phyloP scores from a whole-genome alignment of 2,888 invertebrate genomes.

The Chymomyza caudatula region DNA sequence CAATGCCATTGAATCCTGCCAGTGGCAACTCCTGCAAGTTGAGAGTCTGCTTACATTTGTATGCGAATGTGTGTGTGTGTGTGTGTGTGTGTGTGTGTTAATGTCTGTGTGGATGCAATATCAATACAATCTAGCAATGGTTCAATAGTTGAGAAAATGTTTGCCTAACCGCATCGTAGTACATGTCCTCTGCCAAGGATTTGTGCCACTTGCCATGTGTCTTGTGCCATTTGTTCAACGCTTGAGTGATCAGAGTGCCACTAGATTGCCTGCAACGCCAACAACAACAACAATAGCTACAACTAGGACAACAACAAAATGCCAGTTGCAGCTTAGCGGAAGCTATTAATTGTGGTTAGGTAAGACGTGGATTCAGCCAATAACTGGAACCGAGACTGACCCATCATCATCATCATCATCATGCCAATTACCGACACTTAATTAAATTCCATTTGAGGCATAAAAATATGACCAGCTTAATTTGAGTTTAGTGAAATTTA shows the following conservation, averaged over 20 bases:
- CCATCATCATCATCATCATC: no score
- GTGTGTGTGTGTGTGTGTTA: conserved; percentile 11
- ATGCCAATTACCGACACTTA: not conserved
- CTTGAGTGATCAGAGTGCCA: not conserved
- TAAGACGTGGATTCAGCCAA: not conserved
- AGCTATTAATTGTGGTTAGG: not conserved
- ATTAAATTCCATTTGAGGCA: not conserved
- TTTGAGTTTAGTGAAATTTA: not conserved
- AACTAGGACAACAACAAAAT: conserved; percentile 13
- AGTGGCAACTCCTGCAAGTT: not conserved
- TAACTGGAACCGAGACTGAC: not conserved
- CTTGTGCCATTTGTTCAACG: not conserved
- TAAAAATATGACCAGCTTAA: no score
- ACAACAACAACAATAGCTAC: conserved; percentile 5
- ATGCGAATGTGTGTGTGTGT: conserved; percentile 15
- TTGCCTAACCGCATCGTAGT: conserved; percentile 58
- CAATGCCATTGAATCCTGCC: conserved; percentile 2
- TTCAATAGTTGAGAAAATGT: conserved; percentile 70
- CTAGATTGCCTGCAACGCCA: conserved; percentile 10
- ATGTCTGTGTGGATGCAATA: conserved; percentile 26
- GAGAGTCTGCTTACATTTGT: not conserved
- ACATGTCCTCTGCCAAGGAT: not conserved
- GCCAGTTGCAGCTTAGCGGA: not conserved
- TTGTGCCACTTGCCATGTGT: not conserved
- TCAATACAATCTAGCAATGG: conserved; percentile 67